phyloP scores from a whole-genome alignment of 92 coral and sea anemone species.

The Palythoa grandis region DNA sequence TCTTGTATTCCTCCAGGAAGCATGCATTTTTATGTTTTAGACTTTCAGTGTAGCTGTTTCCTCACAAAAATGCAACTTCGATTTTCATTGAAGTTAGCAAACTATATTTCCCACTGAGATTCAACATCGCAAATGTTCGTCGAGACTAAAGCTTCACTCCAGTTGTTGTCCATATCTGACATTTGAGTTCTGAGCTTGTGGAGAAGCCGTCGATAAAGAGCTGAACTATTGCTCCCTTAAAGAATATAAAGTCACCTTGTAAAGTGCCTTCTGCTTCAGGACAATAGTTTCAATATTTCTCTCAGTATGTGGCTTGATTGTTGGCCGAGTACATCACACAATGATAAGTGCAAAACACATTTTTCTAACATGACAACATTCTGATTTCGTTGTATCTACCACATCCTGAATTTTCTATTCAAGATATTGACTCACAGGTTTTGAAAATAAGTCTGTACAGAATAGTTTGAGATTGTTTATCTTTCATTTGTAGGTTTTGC shows the following conservation, averaged over 20 bases:
- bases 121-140: neutral
- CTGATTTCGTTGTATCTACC: neutral
- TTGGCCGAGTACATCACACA: conserved; percentile 32
- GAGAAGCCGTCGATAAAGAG: neutral
- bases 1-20: conserved; percentile 10
- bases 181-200: conserved; percentile 5
- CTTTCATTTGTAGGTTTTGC: conserved; percentile 8
- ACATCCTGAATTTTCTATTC: conserved; percentile 8
- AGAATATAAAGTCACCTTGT: conserved; percentile 9
- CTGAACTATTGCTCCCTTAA: neutral
- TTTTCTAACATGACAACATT: conserved; percentile 28
- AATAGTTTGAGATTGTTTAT: neutral
- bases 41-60: conserved; percentile 16
- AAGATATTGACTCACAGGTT: neutral
- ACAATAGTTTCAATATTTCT: conserved; percentile 44
- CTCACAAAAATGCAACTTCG: conserved; percentile 27
- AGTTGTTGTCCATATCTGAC: neutral
- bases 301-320: conserved; percentile 45
- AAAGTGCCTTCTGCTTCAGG: conserved; percentile 45
- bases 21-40: conserved; percentile 9
- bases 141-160: neutral
- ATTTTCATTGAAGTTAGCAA: conserved; percentile 33
- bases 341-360: conserved; percentile 34
- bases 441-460: neutral
- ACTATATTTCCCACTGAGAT: conserved; percentile 26